Percentiles rank a stretch among this genome's conserved stretches.
Evolutionary conservation across 2,888 invertebrate species (phyloP).

Genomic region (Tiphia femorata): DNA sequence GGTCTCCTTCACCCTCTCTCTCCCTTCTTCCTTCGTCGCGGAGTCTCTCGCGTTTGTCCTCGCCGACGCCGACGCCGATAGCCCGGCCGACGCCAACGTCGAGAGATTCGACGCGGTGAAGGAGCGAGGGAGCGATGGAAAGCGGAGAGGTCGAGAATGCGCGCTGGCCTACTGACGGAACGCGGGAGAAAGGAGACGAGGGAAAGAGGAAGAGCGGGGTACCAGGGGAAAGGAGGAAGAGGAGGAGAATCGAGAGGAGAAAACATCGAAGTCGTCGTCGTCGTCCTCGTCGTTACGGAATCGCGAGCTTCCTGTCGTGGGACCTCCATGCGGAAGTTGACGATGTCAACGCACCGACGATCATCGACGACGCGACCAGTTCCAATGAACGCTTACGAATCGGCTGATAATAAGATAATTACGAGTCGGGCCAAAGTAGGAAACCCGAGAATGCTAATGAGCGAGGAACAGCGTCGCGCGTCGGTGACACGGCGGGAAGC

Average conservation of each 20-base stretch:
- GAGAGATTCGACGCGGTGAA: constrained; percentile 36
- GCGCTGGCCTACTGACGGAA: constrained; percentile 48
- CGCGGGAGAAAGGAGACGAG: constrained; percentile 40
- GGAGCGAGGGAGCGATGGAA: constrained; percentile 35
- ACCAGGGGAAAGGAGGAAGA: constrained; percentile 16
- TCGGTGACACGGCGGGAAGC: no score
- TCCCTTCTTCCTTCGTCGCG: constrained; percentile 2
- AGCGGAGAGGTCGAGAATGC: constrained; percentile 44
- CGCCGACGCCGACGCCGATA: constrained; percentile 1
- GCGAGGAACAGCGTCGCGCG: no score
- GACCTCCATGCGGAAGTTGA: no score
- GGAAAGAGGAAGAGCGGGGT: constrained; percentile 25
- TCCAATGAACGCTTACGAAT: no score
- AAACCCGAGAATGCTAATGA: no score
- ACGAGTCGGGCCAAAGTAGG: no score
- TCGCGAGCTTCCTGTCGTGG: constrained; percentile 21
- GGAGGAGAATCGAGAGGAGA: constrained; percentile 20
- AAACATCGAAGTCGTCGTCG: constrained; percentile 29
- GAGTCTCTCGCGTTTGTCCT: not conserved
- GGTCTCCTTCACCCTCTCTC: not conserved
- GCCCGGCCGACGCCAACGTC: constrained; percentile 6
- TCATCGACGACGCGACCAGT: no score
- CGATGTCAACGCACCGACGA: no score
- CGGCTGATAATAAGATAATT: no score
- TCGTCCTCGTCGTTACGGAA: constrained; percentile 29